Base-by-base conservation (phyloP, 2,888 invertebrate species). In the Sabatieria punctata region DNA sequence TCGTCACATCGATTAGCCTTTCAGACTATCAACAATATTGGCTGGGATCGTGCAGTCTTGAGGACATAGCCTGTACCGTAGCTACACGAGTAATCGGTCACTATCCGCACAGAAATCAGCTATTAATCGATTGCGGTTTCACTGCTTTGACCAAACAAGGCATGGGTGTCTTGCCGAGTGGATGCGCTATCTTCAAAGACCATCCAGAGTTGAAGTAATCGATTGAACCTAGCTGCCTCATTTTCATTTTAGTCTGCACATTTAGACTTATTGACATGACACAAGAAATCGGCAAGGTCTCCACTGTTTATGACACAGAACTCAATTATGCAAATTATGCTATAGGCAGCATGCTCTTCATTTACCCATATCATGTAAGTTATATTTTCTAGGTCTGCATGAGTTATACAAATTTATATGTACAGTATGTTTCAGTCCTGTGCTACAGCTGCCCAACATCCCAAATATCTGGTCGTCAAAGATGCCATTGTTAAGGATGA, bases 121-220 rank as follows among this genome's bases (percentile, higher is more conserved):
- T 64, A 30, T 43, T 59, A 22, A 51, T 62, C 6, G 63, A 64
- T 43, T 58, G 59, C 44, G 63, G 64, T 2, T 64, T 60, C 46
- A 39, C 53, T 11, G 59, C 56, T 1, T 26, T 63, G 2, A 55
- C 57, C 30, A 56, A 57, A 37, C 62, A 64, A 45, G 62, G 62
- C 11, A 27, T 30, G 18, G 51, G 49, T 3, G 43, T 41, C 2
- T 25, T 52, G 4, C 43, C 51, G 15, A 49, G 54, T 1, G 57
- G 56, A 4, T 54, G 52, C 35, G 53, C 55, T 26, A 15, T 56
- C 3, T 47, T 64, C 24, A 49, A 56, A 40, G 58, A 52, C 18
- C 49, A 64, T 15, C 55, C 58, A 2, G 47, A 60, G 19, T 52
- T 64, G 18, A 60, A 48, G 64, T 63, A 51, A 30, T 15, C 8